Evolutionary conservation across 2,797 vertebrate genomes (phyloP), one percentile per base, ranked within the genome.

Genomic region (Oryzias dopingdopingensis): DNA sequence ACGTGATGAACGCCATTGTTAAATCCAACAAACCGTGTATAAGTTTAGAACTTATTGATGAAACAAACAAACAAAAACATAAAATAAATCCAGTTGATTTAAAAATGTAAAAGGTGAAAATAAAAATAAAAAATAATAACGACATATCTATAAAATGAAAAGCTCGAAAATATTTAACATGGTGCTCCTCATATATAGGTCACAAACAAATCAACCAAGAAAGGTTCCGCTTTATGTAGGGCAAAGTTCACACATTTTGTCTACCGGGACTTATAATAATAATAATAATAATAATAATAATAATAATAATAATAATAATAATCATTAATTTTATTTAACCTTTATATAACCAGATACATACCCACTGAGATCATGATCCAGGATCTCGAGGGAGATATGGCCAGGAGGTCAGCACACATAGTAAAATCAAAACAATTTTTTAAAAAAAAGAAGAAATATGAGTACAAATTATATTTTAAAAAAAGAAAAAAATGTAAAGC

Each of bases 201-300:
- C 64, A 22, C 20, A 64, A 71, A 77, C 61, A 81, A 74, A 63
- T n/a, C 2, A 2, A 12, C 3, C 42, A 72, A 63, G n/a, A 78
- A 73, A 4, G 0, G 89, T 92, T 92, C 89, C 89, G 79, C 13
- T 42, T 18, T 51, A 63, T 76, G 59, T 91, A 45, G 86, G 81
- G 53, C 45, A 90, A 91, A 91, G 90, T 84, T 92, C 83, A 72
- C n/a, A 0, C 12, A 0, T 37, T 37, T 4, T 1, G 12, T 10
- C 32, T 37, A 37, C 12, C 10, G 32, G 32, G 32, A 37, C 10
- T 37, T 37, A 4, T 37, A 2, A 1, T 37, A 12, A 37, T 12
- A 37, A 37, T 12, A 37, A 3, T 2, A 37, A 26, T 6, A 26
- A 26, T 26, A 26, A 26, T 26, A 26, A 26, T 6, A 26, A 4